Evolutionary conservation across 2,113 vertebrate species (phyloP), one percentile per base, ranked within the genome.

Genomic region (Patagioenas fasciata): DNA sequence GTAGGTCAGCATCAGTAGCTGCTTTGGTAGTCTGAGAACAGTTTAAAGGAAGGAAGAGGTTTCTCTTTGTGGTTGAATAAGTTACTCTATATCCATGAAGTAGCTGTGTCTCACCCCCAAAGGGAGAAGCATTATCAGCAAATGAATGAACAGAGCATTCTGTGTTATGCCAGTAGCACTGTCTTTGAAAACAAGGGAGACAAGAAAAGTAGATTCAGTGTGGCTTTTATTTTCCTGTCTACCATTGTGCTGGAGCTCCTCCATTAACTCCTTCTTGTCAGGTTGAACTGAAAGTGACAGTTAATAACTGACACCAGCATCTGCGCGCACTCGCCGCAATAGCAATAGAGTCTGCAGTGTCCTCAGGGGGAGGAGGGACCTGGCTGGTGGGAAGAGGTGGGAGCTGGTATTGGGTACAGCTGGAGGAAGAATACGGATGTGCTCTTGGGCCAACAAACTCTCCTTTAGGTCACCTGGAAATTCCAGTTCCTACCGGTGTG

Each of bases 1-100:
- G 95, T 97, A 97, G 95, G 95, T 97, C 97, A 96, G 28, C 51
- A 65, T 81, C 93, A 89, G 81, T 74, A 91, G 94, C 96, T 94
- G 95, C 80, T 91, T 77, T 79, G 70, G 85, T 82, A 94, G 95
- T 19, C 91, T 96, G 96, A 58, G 94, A 97, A 93, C 96, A 92
- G 78, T 88, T 48, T 70, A 92, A 89, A 95, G 91, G 94, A 96
- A 97, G 94, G 93, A 96, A 97, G 93, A 95, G 86, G 75, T 85
- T 95, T 97, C 88, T 75, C 81, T 97, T 93, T 97, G 95, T 95
- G 95, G 64, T 16, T 83, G 95, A 95, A 80, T 95, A 90, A 95
- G 94, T 96, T 40, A 85, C 96, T 93, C 92, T 91, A 87, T 91
- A 85, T 69, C 95, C 96, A 93, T 85, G 93, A 79, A 86, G 74